A percentile compares a stretch with the other conserved stretches of the same genome.
phyloP scores from a whole-genome alignment of 2,888 invertebrate species.

The Bellardia bayeri region DNA sequence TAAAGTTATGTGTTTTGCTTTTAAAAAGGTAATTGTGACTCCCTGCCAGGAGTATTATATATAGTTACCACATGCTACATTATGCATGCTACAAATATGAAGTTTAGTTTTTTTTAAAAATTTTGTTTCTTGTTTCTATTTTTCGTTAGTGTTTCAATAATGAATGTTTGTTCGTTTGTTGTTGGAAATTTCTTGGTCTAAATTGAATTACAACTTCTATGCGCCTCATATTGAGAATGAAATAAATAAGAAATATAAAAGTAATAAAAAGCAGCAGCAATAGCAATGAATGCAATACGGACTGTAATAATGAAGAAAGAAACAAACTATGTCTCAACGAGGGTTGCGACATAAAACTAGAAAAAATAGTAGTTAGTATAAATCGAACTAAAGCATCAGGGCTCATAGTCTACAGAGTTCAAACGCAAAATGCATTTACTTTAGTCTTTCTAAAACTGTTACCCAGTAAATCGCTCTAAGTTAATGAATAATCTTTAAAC shows the following conservation, averaged over 20 bases:
- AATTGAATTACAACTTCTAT: constrained; percentile 60
- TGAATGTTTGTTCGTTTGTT: neutral
- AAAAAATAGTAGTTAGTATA: too few relatives aligned
- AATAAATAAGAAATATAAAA: constrained; percentile 52
- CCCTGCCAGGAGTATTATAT: constrained; percentile 23
- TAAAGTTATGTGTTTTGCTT: constrained; percentile 33
- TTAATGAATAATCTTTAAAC: too few relatives aligned
- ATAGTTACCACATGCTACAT: constrained; percentile 35
- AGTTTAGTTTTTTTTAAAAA: neutral
- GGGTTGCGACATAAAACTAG: neutral
- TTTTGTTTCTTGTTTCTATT: neutral
- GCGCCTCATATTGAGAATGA: constrained; percentile 22
- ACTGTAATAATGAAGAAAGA: constrained; percentile 4
- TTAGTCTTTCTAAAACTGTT: too few relatives aligned
- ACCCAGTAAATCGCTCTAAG: too few relatives aligned
- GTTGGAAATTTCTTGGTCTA: constrained; percentile 18
- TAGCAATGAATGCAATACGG: neutral
- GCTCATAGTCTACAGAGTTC: too few relatives aligned
- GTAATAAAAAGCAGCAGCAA: neutral
- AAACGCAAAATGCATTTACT: too few relatives aligned
- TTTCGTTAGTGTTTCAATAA: constrained; percentile 55
- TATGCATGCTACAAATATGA: constrained; percentile 24
- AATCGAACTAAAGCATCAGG: too few relatives aligned
- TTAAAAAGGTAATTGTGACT: constrained; percentile 51
- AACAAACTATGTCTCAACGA: neutral